Base-by-base conservation (phyloP, 1,140 invertebrate genomes). In the Eubasilissa regina region DNA sequence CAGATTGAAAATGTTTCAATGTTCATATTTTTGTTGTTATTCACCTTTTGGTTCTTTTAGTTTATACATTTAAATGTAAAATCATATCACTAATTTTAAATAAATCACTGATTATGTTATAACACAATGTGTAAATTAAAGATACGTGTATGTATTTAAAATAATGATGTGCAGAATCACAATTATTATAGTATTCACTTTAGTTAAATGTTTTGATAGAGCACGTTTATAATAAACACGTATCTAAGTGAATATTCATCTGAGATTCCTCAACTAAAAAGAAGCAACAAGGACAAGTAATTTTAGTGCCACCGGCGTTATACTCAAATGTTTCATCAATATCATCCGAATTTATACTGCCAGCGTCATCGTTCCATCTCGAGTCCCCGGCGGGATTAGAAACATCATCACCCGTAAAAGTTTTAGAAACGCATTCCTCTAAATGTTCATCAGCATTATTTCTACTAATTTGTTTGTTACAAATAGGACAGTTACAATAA, bases 371-470 rank as follows among this genome's bases (percentile, higher is more conserved):
- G 13, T 60, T 35, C 11, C 25, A 11, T 6, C 55, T 53, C 21
- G 21, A 56, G 13, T 43, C 70, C 25, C 25, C 25, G 11, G 35
- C 12, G 11, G 11, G 35, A 43, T 73, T 53, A 70, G 47, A 70
- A 74, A 15, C 64, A 11, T 45, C 43, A 51, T 66, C 66, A 70
- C 84, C 80, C 21, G 85, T 84, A 77, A 84, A 83, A 25, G 83
- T 85, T 0, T 47, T 80, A 66, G 84, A 81, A 51, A 93, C 84
- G 83, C 93, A 93, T 75, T 91, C 89, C 62, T 94, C 92, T 44
- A 94, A 86, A 89, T 94, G 93, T 70, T 90, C 87, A 83, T 90
- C 87, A n/a, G 93, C 86, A 1, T 87, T 78, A 45, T 85, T 87
- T 74, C 84, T 84, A 45, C 86, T 82, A 48, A 93, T 86, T 48